Conservation (phyloP, 2,888 invertebrate species). For the Acleris holmiana region DNA sequence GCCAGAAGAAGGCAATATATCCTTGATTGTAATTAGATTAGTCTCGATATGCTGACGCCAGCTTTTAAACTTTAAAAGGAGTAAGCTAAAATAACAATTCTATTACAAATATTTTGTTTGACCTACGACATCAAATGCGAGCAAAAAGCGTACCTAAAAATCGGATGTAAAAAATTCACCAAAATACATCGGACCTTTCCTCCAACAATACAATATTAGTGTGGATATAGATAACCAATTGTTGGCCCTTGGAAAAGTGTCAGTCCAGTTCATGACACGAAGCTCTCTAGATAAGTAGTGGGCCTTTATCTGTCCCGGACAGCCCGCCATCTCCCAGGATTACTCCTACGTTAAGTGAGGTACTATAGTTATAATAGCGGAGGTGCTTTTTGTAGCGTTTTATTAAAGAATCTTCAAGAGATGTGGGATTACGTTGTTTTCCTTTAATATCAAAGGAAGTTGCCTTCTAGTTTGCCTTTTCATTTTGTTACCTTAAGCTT, state of each 20-base stretch:
- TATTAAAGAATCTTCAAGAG: not conserved
- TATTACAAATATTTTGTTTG: too few species aligned
- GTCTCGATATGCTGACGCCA: too few species aligned
- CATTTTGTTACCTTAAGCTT: too few species aligned
- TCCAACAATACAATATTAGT: constrained; percentile 18
- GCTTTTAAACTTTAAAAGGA: not conserved
- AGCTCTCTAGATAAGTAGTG: constrained; percentile 21
- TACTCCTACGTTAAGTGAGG: constrained; percentile 31
- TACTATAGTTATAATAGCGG: constrained; percentile 11
- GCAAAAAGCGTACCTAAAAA: not conserved
- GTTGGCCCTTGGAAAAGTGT: constrained; percentile 22
- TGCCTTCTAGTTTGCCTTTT: not conserved
- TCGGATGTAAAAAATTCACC: constrained; percentile 7
- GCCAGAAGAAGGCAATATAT: too few species aligned
- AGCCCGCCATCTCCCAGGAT: constrained; percentile 31
- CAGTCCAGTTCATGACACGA: constrained; percentile 21
- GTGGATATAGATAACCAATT: constrained; percentile 24
- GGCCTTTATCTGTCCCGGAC: constrained; percentile 26
- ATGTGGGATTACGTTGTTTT: not conserved
- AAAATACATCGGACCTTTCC: constrained; percentile 9
- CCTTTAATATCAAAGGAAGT: constrained; percentile 1
- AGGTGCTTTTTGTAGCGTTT: constrained; percentile 16
- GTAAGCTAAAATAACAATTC: too few species aligned
- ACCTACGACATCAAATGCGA: too few species aligned
- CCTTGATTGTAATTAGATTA: too few species aligned